A percentile compares a stretch with the other conserved stretches of the same genome.
phyloP scores from a whole-genome alignment of 2,113 vertebrate genomes.

The Chlamydotis undulata region DNA sequence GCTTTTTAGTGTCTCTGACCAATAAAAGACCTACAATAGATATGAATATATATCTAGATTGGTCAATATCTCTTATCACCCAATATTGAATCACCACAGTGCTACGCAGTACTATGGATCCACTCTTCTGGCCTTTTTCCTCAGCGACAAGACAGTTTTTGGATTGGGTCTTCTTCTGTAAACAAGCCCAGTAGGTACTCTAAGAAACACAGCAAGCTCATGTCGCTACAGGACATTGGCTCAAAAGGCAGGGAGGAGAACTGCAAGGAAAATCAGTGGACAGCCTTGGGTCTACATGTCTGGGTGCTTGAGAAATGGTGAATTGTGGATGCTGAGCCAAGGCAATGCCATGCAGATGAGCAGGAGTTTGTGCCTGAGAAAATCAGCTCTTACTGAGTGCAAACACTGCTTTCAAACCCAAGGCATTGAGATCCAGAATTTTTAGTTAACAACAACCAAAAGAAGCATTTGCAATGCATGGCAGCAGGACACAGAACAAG shows the following conservation, averaged over 20 bases:
- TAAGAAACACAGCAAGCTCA: neutral
- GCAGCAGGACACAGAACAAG: rapidly evolving
- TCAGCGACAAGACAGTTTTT: neutral
- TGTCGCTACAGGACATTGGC: neutral
- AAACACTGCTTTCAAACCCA: neutral
- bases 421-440: neutral
- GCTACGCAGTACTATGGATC: neutral
- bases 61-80: neutral
- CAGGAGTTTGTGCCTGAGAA: neutral
- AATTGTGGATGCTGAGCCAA: neutral
- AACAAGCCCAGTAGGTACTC: neutral
- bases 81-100: neutral
- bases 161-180: neutral
- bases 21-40: neutral
- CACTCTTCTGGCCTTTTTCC: neutral
- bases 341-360: neutral
- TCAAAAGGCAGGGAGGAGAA: neutral
- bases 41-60: neutral
- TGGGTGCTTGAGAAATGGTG: neutral
- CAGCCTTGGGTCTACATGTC: neutral
- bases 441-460: neutral
- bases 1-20: neutral
- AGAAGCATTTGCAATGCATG: neutral
- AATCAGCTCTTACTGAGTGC: neutral
- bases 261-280: neutral